These are phyloP conservation scores for Harpagifer antarcticus DNA, from an alignment of 2,797 vertebrate genomes.

Conservation along the genomic window DNA sequence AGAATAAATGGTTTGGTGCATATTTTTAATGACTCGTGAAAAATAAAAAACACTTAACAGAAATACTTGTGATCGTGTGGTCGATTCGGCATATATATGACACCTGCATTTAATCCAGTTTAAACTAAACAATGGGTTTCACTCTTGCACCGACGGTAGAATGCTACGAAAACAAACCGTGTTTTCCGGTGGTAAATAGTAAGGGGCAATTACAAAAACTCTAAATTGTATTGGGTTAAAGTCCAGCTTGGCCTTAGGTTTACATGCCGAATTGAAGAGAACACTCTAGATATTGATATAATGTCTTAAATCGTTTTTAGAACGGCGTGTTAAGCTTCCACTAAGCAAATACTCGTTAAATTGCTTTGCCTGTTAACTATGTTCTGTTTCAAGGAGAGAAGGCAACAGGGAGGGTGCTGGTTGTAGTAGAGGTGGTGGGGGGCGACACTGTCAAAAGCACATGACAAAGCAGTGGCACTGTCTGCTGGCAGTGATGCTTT, in stretches of 20 bases:
- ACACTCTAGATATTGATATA: fast-evolving
- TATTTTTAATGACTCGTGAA: fast-evolving
- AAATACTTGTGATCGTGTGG: fast-evolving
- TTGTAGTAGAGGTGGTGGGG: background rate
- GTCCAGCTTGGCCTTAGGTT: background rate
- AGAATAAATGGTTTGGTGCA: background rate
- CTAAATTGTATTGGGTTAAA: background rate
- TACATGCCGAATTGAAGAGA: slow-evolving; percentile 38
- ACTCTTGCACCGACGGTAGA: background rate
- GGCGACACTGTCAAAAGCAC: slow-evolving; percentile 49
- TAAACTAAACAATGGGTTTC: background rate
- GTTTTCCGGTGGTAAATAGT: slow-evolving; percentile 16
- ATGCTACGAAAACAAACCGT: background rate
- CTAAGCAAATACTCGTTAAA: slow-evolving; percentile 1
- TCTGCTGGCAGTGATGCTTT: slow-evolving; percentile 16
- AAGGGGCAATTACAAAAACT: slow-evolving; percentile 17
- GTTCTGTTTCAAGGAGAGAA: slow-evolving; percentile 8
- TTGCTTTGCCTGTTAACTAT: fast-evolving
- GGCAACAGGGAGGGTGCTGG: slow-evolving; percentile 6
- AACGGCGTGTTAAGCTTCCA: fast-evolving
- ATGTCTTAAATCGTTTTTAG: fast-evolving
- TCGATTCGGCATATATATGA: slow-evolving; percentile 19
- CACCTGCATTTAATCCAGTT: background rate
- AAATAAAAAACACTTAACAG: background rate
- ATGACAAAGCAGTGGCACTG: slow-evolving; percentile 61